These are phyloP conservation scores for Listronotus bonariensis DNA, from an alignment of 1,140 invertebrate genomes.

Conservation along the genomic window DNA sequence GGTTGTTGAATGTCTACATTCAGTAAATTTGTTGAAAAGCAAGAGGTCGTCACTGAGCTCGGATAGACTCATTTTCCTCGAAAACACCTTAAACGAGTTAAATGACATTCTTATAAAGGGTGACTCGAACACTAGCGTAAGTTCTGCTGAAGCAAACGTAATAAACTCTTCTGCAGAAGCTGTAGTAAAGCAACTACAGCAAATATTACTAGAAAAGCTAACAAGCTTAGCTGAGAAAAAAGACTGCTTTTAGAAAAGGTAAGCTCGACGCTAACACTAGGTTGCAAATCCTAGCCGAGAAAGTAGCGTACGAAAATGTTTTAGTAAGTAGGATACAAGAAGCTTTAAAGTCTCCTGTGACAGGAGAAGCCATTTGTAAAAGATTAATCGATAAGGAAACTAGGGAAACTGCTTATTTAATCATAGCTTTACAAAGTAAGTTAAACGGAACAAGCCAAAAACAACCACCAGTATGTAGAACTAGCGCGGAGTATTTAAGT, in stretches of 20 bases:
- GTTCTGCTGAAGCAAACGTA: conserved; percentile 56
- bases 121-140: conserved; percentile 55
- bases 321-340: conserved; percentile 60
- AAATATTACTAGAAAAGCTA: conserved; percentile 68
- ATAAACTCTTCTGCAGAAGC: conserved; percentile 63
- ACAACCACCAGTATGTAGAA: conserved; percentile 51
- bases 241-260: conserved; percentile 63
- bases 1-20: conserved; percentile 48
- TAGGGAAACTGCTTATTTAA: conserved; percentile 74
- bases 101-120: conserved; percentile 62
- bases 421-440: conserved; percentile 69
- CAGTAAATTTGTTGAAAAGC: conserved; percentile 42
- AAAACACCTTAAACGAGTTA: conserved; percentile 64
- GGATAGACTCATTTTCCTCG: conserved; percentile 60
- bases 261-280: conserved; percentile 68
- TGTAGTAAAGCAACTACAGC: conserved; percentile 67
- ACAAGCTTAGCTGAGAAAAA: conserved; percentile 66
- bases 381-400: conserved; percentile 65
- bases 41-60: conserved; percentile 31
- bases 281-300: conserved; percentile 72
- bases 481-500: conserved; percentile 67
- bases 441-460: conserved; percentile 63
- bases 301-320: conserved; percentile 76
- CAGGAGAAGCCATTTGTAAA: conserved; percentile 61
- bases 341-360: conserved; percentile 53